Base-by-base conservation (phyloP, 2,888 invertebrate genomes). In the Operophtera brumata region DNA sequence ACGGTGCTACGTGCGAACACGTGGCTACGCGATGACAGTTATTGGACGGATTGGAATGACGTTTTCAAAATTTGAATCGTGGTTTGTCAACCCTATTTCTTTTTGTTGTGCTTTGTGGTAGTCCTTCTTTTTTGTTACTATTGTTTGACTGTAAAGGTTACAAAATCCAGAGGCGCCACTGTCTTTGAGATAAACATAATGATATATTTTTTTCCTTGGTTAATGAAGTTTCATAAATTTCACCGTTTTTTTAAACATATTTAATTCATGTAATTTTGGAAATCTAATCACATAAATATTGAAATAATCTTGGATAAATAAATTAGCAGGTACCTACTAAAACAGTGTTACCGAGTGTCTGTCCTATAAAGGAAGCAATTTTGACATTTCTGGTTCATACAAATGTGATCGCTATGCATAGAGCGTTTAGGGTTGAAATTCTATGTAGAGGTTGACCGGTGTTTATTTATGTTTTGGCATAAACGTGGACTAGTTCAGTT, bases 11-110 rank as follows among this genome's bases (percentile, higher is more conserved):
- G 48, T 41, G 39, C 48, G 44, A 64, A 62, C 71, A 69, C 69
- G 75, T 73, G 68, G 62, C 52, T 64, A 59, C 63, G 59, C 44
- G 35, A 53, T 60, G 61, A 59, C 61, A 59, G 60, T 60, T 64
- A 70, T 65, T 66, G 65, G 66, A 64, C 40, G 46, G 37, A 52
- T 51, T 32, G 42, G 45, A 48, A 46, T 50, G 35, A 43, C 40
- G 42, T 49, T 43, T 51, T 48, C 50, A 11, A 53, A 57, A 54
- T 50, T 45, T 35, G 14, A 52, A 57, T 49, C 28, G 14, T 13
- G 43, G 28, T 44, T 54, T 25, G 40, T 35, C 36, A 12, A 42
- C 28, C 10, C 25, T 8, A 34, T 25, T 35, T 42, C 28, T 14
- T 20, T n/a, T 49, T 36, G 0, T 35, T 9, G 2, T 11, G 3